Base-by-base conservation (phyloP, 2,888 invertebrate genomes). In the Hypsopygia costalis region DNA sequence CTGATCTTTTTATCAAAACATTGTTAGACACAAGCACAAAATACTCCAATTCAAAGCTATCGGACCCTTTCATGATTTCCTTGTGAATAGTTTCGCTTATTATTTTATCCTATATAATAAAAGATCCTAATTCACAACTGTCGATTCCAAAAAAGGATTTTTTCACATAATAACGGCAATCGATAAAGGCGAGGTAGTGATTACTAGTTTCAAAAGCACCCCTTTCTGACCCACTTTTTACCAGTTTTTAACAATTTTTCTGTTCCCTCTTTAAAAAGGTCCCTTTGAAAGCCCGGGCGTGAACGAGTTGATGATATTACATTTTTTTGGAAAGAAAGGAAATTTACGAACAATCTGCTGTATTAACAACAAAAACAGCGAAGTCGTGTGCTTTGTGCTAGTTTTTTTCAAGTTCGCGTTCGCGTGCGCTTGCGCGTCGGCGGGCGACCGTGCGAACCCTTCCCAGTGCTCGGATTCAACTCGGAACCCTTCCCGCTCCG, bases 231-330 rank as follows among this genome's bases (percentile, higher is more conserved):
- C 88, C 87, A 88, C 81, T 88, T 88, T 88, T 86, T 86, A 81
- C 80, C 73, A 71, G 76, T 80, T 87, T 83, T 85, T 80, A 81
- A 81, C 75, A 80, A 81, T 80, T 85, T 81, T 80, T 76, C 67
- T 62, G 61, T 73, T 80, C 81, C 79, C 86, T 81, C 81, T 82
- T 78, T 77, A 79, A 81, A 77, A 70, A 72, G 74, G 65, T 80
- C 81, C 81, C 77, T 80, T 88, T 85, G 78, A 88, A 88, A 81
- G 62, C 55, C 81, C 88, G 87, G 88, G 88, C 88, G 88, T 88
- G 88, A 88, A 88, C 88, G 88, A 88, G 88, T 88, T 88, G 88
- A 88, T 88, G 87, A 88, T 88, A 88, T 88, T 88, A 88, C 81
- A 75, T 82, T 87, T 88, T 82, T 85, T 82, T 60, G 63, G 60